phyloP scores from a whole-genome alignment of 2,797 vertebrate genomes.

The Strix occidentalis region DNA sequence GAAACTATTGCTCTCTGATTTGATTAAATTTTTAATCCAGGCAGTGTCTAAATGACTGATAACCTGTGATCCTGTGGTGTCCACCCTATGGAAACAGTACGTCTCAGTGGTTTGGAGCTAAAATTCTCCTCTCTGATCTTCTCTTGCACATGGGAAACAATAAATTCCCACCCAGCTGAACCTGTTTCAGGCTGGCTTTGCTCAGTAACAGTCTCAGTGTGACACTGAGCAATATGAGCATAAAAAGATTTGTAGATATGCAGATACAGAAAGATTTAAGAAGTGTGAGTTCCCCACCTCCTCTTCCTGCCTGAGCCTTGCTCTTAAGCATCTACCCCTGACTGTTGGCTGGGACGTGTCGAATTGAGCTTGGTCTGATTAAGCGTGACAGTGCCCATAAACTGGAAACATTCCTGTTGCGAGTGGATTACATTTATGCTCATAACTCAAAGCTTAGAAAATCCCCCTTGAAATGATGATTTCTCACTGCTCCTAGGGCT shows the following conservation, averaged over 20 bases:
- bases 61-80: neutral
- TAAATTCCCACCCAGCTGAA: neutral
- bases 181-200: neutral
- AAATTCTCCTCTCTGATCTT: neutral
- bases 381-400: neutral
- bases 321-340: neutral
- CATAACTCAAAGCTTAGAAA: neutral
- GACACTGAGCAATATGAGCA: neutral
- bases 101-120: neutral
- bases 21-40: neutral
- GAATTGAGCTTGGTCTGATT: neutral
- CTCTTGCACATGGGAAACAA: neutral
- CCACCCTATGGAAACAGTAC: neutral
- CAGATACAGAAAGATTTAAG: neutral
- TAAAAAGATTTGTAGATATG: neutral
- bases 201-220: neutral
- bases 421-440: neutral
- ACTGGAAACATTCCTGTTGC: neutral
- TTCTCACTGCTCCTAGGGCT: neutral
- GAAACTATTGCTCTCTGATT: neutral
- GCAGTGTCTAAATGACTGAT: neutral
- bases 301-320: neutral
- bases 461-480: neutral
- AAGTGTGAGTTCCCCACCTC: neutral
- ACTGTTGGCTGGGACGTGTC: neutral